These are phyloP conservation scores for Matsumurasca onukii DNA, from an alignment of 1,140 invertebrate genomes.

Conservation along the genomic window DNA sequence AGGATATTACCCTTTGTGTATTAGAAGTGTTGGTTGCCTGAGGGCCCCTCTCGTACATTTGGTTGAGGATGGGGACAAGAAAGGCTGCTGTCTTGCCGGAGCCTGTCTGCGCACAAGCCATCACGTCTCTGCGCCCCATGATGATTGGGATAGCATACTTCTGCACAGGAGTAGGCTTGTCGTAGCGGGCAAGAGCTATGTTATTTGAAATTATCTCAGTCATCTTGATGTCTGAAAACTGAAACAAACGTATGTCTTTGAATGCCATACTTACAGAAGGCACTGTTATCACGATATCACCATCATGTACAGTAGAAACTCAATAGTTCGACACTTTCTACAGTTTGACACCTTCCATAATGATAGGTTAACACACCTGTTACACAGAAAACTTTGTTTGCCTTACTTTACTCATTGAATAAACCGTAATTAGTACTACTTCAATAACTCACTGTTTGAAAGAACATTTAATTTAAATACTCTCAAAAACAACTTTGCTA, in stretches of 20 bases:
- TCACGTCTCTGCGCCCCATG: constrained; percentile 76
- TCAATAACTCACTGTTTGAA: too few species aligned
- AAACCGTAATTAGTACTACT: too few species aligned
- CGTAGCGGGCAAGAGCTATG: constrained; percentile 81
- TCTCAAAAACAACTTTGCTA: too few species aligned
- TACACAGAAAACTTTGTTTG: too few species aligned
- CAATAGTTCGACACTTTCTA: too few species aligned
- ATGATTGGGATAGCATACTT: constrained; percentile 88
- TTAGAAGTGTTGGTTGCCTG: constrained; percentile 49
- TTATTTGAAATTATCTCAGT: constrained; percentile 94
- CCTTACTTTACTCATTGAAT: too few species aligned
- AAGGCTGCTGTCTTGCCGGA: constrained; percentile 98
- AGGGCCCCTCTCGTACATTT: constrained; percentile 81
- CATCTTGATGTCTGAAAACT: constrained; percentile 93
- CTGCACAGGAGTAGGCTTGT: constrained; percentile 90
- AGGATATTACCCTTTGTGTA: constrained; percentile 7
- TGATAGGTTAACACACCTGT: too few species aligned
- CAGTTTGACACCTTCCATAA: too few species aligned
- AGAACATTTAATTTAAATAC: too few species aligned
- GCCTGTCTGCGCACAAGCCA: constrained; percentile 97
- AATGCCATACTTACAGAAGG: too few species aligned
- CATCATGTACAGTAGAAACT: too few species aligned
- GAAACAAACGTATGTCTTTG: constrained; percentile 44
- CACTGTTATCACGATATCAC: too few species aligned
- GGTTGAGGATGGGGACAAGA: constrained; percentile 82